Base-by-base conservation (phyloP, 2,888 invertebrate genomes). In the Criorhina ranunculi region DNA sequence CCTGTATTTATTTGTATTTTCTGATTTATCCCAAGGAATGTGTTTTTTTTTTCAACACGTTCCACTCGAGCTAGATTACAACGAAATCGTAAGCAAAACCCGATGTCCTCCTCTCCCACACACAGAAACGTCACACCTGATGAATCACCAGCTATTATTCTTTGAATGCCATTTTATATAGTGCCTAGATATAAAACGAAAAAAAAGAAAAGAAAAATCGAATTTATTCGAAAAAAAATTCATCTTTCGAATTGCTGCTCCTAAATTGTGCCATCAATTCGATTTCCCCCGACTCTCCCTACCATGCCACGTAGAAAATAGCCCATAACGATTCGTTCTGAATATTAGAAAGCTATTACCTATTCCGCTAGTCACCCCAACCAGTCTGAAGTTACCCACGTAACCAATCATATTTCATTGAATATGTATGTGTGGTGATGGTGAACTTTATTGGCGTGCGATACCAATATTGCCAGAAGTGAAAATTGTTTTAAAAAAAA, bases 301-400 rank as follows among this genome's bases (percentile, higher is more conserved):
- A n/a, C 2, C 29, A 5, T 51, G 46, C 62, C 40, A 31, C 66
- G 59, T 51, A 51, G 42, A 44, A 79, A 79, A 75, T 59, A 75
- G 64, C 51, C 59, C 51, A 59, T 51, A 73, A 73, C 79, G 81
- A 77, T 62, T 62, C 70, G 77, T 59, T 82, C 70, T 77, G 81
- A 77, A 82, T 82, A 82, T 77, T 82, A 82, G 81, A 82, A 82
- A 77, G 67, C 80, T 55, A 81, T 81, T 81, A 76, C 40, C 67
- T 55, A 33, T 40, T 37, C 46, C 62, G 44, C 62, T 24, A 15
- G 59, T 35, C 49, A 15, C 75, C 46, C 49, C 11, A 44, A 8
- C 60, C 40, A 46, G 66, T 40, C 9, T 53, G 29, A 53, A 46
- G 35, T 17, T 53, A 55, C 40, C 55, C 60, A 46, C 44, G 24